phyloP scores from a whole-genome alignment of 1,140 invertebrate genomes.

The Cydia fagiglandana region DNA sequence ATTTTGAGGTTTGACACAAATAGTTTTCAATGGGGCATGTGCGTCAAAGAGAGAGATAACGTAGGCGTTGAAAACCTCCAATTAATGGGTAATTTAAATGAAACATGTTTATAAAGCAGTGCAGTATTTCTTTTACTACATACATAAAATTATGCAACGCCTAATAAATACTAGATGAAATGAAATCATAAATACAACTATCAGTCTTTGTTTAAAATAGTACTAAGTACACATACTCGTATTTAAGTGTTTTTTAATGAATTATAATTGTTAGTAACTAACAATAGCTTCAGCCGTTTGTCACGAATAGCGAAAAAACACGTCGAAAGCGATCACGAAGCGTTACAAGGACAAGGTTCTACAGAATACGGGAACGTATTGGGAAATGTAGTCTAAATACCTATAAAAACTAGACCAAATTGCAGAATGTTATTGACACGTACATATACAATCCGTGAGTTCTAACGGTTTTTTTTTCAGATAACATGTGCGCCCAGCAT shows the following conservation, averaged over 20 bases:
- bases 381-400: neutral
- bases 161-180: too few relatives aligned
- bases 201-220: neutral
- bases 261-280: neutral
- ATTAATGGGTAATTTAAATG: too few relatives aligned
- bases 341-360: conserved; percentile 27
- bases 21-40: too few relatives aligned
- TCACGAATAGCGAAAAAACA: conserved; percentile 14
- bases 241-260: neutral
- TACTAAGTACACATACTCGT: neutral
- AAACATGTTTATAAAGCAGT: too few relatives aligned
- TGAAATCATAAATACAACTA: neutral
- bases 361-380: conserved; percentile 16
- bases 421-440: neutral
- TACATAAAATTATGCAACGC: too few relatives aligned
- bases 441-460: neutral
- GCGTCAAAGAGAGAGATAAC: too few relatives aligned
- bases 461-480: neutral
- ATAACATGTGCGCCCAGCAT: neutral
- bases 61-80: too few relatives aligned
- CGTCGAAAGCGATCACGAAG: conserved; percentile 29
- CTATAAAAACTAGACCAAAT: neutral
- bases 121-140: too few relatives aligned
- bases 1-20: too few relatives aligned
- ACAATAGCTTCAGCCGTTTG: conserved; percentile 1